A percentile compares a stretch with the other conserved stretches of the same genome.
Conservation (phyloP, 2,113 vertebrate species). For the Leucosticte australis region DNA sequence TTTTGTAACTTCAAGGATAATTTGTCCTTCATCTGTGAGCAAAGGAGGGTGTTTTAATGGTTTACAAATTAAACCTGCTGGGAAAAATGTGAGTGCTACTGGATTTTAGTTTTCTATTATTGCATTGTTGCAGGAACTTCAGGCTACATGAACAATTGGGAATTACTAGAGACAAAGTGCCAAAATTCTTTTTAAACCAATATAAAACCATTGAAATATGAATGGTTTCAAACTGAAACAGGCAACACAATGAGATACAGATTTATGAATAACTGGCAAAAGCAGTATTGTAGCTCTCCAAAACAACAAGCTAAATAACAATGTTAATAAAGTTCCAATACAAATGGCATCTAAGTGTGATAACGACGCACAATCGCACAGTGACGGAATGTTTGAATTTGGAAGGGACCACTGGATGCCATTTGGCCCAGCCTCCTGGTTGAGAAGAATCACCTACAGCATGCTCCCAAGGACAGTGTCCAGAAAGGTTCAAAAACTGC, state of each 20-base stretch:
- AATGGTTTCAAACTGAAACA: background rate
- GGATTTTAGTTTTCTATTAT: background rate
- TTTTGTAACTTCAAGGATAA: background rate
- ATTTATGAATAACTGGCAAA: background rate
- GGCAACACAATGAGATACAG: background rate
- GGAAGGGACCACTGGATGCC: background rate
- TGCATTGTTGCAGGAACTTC: background rate
- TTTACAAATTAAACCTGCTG: background rate
- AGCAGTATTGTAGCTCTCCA: background rate
- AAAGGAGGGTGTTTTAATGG: background rate
- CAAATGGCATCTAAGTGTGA: background rate
- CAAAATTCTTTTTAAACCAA: background rate
- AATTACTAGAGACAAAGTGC: background rate
- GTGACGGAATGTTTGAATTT: background rate
- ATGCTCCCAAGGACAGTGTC: background rate
- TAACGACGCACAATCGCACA: background rate
- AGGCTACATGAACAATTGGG: background rate
- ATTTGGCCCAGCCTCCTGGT: background rate
- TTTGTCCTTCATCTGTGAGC: background rate
- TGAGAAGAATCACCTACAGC: background rate
- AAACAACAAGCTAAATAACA: rapidly evolving
- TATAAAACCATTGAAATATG: background rate
- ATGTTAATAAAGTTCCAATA: background rate
- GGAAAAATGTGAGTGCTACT: background rate
- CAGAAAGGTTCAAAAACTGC: background rate